These are phyloP conservation scores for Leptinotarsa juncta DNA, from an alignment of 2,888 invertebrate species.

Conservation along the genomic window DNA sequence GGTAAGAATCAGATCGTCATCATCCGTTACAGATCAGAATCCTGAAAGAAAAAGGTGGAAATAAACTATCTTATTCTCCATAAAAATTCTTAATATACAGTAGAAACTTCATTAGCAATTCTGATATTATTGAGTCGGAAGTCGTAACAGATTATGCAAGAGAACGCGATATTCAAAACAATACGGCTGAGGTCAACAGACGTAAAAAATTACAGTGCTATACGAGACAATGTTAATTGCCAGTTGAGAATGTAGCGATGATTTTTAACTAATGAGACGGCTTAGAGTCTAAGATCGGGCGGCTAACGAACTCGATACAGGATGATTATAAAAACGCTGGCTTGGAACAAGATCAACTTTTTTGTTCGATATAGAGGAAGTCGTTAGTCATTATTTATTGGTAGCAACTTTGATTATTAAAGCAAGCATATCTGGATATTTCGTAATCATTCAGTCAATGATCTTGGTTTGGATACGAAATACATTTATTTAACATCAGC, in stretches of 20 bases:
- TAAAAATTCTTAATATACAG: slow-evolving; percentile 3
- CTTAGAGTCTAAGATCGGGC: not conserved
- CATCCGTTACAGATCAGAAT: not conserved
- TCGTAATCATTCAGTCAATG: not conserved
- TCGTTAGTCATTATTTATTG: not conserved
- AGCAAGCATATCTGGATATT: not conserved
- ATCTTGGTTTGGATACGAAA: not conserved
- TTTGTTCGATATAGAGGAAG: not conserved
- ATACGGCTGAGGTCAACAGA: slow-evolving; percentile 27
- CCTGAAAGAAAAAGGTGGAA: not conserved
- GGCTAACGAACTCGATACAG: slow-evolving; percentile 7
- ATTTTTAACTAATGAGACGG: not conserved
- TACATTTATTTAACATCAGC: too few species aligned
- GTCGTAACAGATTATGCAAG: slow-evolving; percentile 42
- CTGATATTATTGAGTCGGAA: slow-evolving; percentile 36
- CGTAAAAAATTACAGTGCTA: slow-evolving; percentile 24
- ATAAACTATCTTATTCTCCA: slow-evolving; percentile 15
- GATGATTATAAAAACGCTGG: not conserved
- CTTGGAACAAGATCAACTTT: not conserved
- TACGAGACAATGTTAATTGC: slow-evolving; percentile 24
- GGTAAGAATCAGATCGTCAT: slow-evolving; percentile 1
- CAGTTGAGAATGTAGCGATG: slow-evolving; percentile 14
- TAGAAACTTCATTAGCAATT: slow-evolving; percentile 36
- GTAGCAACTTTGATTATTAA: not conserved
- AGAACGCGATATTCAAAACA: slow-evolving; percentile 25